These are phyloP conservation scores for Prietella phreatophila DNA, from an alignment of 2,113 vertebrate genomes.

Conservation along the genomic window DNA sequence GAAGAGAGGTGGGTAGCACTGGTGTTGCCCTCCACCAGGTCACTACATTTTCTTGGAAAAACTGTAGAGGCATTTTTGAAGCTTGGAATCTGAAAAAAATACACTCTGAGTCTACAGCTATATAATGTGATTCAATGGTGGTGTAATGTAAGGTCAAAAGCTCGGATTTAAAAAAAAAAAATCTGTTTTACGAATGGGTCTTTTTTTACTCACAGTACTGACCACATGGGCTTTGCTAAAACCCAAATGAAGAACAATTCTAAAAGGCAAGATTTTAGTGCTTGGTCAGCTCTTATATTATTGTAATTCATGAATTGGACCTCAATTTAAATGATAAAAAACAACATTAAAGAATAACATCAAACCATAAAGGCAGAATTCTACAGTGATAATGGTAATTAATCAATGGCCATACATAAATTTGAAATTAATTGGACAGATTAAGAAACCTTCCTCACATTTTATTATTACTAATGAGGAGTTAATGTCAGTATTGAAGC, in stretches of 20 bases:
- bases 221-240: neutral
- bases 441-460: neutral
- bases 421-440: slow-evolving; percentile 18
- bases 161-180: neutral
- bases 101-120: neutral
- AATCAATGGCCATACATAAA: slow-evolving; percentile 19
- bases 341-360: slow-evolving; percentile 25
- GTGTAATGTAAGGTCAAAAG: slow-evolving; percentile 27
- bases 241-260: neutral
- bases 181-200: neutral
- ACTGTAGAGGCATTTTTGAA: slow-evolving; percentile 38
- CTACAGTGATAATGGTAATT: slow-evolving; percentile 14
- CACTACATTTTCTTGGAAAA: slow-evolving; percentile 51
- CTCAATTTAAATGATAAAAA: neutral
- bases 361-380: slow-evolving; percentile 3
- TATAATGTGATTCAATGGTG: slow-evolving; percentile 27
- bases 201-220: neutral
- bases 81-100: neutral
- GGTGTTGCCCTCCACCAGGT: neutral
- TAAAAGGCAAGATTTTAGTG: neutral
- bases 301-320: neutral
- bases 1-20: neutral
- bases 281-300: neutral
- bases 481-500: slow-evolving; percentile 4
- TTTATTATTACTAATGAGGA: slow-evolving; percentile 9